Base-by-base conservation (phyloP, 2,888 invertebrate species). In the Apantesis nais region DNA sequence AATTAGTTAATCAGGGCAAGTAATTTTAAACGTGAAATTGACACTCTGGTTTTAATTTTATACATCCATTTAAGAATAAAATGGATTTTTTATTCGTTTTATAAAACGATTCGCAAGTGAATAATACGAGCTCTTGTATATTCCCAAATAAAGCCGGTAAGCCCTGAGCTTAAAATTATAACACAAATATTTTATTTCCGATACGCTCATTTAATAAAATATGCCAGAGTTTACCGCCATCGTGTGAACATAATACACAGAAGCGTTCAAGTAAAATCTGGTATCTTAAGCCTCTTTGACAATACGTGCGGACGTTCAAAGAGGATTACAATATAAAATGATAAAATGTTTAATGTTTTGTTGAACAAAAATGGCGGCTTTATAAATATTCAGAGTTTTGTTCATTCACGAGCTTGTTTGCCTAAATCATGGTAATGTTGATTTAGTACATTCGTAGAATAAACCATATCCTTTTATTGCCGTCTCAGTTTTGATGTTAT, bases 261-360 rank as follows among this genome's bases (percentile, higher is more conserved):
- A 66, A 66, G 65, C 37, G 34, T 66, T 66, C 55, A 37, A 55
- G 37, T 52, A 37, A 55, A 55, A 52, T 19, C 34, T 66, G 65
- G 55, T 66, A 66, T 66, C 65, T 34, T 52, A 66, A 66, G 65
- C 65, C n/a, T 37, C 37, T 34, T 55, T 66, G 65, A 37, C 65
- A 55, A 66, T 34, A 66, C 52, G 34, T 55, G 52, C 65, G 37
- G 52, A 37, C 11, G 52, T 19, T 55, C 37, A 55, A 66, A 66
- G 65, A 25, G 25, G 65, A n/a, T 66, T 52, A 65, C 48, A n/a
- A 31, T 48, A 65, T n/a, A 48, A 65, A 48, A 65, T 29, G 48
- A 2, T 48, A n/a, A 65, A 16, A 41, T 29, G 19, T 44, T 55
- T 55, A 52, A 66, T 37, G 37, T 55, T 34, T 66, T 55, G 55